These are phyloP conservation scores for Sturmia bella DNA, from an alignment of 2,888 invertebrate species.

Conservation along the genomic window DNA sequence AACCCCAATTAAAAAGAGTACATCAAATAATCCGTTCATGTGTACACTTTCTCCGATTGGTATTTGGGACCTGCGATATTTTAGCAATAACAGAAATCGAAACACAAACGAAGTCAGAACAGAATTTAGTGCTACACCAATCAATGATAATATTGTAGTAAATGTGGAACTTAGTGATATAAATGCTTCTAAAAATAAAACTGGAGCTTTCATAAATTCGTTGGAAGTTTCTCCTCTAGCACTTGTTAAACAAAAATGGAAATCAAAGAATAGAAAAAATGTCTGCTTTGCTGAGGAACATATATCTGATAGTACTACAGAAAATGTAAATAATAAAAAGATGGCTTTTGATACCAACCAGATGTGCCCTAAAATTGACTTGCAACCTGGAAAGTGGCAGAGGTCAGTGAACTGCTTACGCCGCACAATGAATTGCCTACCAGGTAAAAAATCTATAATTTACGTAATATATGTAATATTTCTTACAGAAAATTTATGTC, in stretches of 20 bases:
- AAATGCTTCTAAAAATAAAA: not conserved
- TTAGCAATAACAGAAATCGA: slow-evolving; percentile 39
- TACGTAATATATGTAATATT: too few species aligned
- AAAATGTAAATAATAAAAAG: too few species aligned
- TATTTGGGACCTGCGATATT: slow-evolving; percentile 70
- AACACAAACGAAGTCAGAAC: slow-evolving; percentile 1
- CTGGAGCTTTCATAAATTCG: not conserved
- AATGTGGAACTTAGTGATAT: not conserved
- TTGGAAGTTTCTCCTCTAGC: slow-evolving; percentile 39
- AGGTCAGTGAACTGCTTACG: slow-evolving; percentile 85
- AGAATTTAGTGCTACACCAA: slow-evolving; percentile 56
- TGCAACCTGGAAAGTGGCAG: slow-evolving; percentile 87
- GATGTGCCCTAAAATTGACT: slow-evolving; percentile 76
- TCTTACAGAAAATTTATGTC: too few species aligned
- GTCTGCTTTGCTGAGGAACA: slow-evolving; percentile 58
- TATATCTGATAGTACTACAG: too few species aligned
- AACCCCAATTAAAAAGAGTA: slow-evolving; percentile 73
- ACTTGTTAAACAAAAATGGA: slow-evolving; percentile 37
- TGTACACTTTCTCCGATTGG: slow-evolving; percentile 78
- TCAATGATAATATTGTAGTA: slow-evolving; percentile 16
- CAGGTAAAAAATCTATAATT: slow-evolving; percentile 14
- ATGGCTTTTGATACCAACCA: not conserved
- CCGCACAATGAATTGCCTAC: slow-evolving; percentile 76
- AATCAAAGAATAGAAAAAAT: slow-evolving; percentile 53
- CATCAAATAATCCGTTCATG: slow-evolving; percentile 73